phyloP scores from a whole-genome alignment of 2,113 vertebrate genomes.

The Cnemophilus loriae region DNA sequence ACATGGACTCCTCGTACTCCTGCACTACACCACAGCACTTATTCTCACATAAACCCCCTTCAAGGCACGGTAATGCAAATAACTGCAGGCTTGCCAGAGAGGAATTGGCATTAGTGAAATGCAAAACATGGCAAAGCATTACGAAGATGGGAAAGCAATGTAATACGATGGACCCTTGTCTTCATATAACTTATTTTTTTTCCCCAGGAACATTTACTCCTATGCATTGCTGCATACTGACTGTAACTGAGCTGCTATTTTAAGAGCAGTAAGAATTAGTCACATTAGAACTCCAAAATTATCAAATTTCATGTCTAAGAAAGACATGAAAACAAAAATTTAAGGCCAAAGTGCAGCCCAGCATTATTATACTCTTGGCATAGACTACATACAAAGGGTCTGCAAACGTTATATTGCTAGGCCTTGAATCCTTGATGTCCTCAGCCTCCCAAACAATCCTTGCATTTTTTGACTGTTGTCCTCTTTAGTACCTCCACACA shows the following conservation, averaged over 20 bases:
- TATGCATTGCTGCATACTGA: not conserved
- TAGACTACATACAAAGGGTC: accelerated
- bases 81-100: not conserved
- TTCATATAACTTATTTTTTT: not conserved
- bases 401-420: not conserved
- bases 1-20: not conserved
- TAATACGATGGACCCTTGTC: not conserved
- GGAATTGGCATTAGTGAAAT: not conserved
- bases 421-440: not conserved
- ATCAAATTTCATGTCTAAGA: not conserved
- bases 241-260: not conserved
- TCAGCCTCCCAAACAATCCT: not conserved
- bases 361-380: not conserved
- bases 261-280: slow-evolving; percentile 1
- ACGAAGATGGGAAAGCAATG: not conserved
- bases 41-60: not conserved
- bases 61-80: not conserved
- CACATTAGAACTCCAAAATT: not conserved
- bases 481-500: not conserved
- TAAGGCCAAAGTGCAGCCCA: not conserved
- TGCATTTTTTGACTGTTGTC: not conserved
- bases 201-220: not conserved
- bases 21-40: not conserved
- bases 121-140: not conserved
- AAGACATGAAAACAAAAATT: not conserved